Percentiles rank a stretch among this genome's conserved stretches.
Conservation (phyloP, 2,888 invertebrate genomes). For the Caenorhabditis zanzibari region DNA sequence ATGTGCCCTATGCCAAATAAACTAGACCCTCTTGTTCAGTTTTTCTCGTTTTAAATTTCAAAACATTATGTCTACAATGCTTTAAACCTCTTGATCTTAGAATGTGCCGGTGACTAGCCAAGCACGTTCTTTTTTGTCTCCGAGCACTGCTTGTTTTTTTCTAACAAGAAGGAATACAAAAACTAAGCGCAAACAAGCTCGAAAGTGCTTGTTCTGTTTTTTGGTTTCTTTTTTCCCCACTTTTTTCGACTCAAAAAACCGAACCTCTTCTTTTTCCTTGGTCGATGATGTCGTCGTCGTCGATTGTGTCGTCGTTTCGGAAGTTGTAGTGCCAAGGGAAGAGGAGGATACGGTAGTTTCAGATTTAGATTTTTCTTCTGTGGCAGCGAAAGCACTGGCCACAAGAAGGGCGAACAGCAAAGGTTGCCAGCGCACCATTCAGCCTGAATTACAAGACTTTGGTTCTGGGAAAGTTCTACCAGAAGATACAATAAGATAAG, state of each 20-base stretch:
- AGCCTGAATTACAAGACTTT: constrained; percentile 18
- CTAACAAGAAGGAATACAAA: constrained; percentile 30
- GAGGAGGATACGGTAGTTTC: constrained; percentile 29
- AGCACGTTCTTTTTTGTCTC: constrained; percentile 40
- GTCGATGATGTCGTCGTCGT: constrained; percentile 33
- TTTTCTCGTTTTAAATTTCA: constrained; percentile 11
- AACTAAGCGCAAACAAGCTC: constrained; percentile 32
- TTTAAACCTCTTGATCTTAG: constrained; percentile 33
- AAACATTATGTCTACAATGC: constrained; percentile 16
- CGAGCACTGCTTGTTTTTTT: constrained; percentile 27
- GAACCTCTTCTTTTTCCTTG: constrained; percentile 29
- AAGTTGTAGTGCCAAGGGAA: constrained; percentile 1
- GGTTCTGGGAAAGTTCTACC: too few species aligned
- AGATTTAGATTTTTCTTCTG: constrained; percentile 28
- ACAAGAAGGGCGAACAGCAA: constrained; percentile 52
- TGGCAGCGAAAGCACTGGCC: constrained; percentile 26
- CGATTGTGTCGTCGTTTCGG: constrained; percentile 44
- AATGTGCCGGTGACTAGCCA: constrained; percentile 40
- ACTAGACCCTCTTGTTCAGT: background rate
- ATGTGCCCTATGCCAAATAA: background rate
- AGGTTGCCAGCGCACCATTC: constrained; percentile 59
- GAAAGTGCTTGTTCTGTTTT: constrained; percentile 16
- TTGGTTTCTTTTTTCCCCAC: constrained; percentile 1
- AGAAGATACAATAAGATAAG: constrained; percentile 6
- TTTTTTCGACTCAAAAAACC: constrained; percentile 2